Base-by-base conservation (phyloP, 2,113 vertebrate species). In the Talpa occidentalis region DNA sequence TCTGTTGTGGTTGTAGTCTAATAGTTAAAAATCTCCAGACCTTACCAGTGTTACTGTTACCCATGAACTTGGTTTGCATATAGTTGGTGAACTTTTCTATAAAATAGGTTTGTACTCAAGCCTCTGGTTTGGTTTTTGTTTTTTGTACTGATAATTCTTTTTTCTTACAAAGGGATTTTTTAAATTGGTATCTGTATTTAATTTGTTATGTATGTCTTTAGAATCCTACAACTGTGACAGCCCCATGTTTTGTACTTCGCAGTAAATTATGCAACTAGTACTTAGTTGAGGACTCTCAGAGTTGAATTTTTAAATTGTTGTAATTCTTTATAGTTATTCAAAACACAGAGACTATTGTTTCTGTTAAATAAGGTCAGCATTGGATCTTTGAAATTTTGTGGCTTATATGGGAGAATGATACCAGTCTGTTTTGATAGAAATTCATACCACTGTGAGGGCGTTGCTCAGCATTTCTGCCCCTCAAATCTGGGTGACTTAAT, bases 371-470 rank as follows among this genome's bases (percentile, higher is more conserved):
- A 85, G 37, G 24, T 77, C 56, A 90, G 22, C 79, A 66, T 77
- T 91, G 30, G 70, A 73, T 95, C 78, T 94, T 93, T 94, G 87
- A 81, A 86, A 81, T 92, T 89, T 96, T 94, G 56, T 85, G 93
- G 35, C 90, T 94, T 92, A 78, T 88, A 70, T 49, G 30, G 60
- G 56, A 92, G n/a, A 62, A 56, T 72, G 32, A 77, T 93, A 78
- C 6, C 11, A 52, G n/a, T 72, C n/a, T 88, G 14, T 93, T 94
- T 96, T 87, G 80, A 73, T 88, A 94, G 83, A 91, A 97, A 69
- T 94, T 56, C 73, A 47, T 80, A 74, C 59, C 30, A 37, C 32
- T 49, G 11, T 77, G 32, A 78, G 67, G 66, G n/a, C 86, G 83
- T 95, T 84, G 56, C 44, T 94, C 35, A 88, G 26, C 28, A 52